Evolutionary conservation across 2,113 vertebrate genomes (phyloP), one percentile per base, ranked within the genome.

Genomic region (Passer domesticus): DNA sequence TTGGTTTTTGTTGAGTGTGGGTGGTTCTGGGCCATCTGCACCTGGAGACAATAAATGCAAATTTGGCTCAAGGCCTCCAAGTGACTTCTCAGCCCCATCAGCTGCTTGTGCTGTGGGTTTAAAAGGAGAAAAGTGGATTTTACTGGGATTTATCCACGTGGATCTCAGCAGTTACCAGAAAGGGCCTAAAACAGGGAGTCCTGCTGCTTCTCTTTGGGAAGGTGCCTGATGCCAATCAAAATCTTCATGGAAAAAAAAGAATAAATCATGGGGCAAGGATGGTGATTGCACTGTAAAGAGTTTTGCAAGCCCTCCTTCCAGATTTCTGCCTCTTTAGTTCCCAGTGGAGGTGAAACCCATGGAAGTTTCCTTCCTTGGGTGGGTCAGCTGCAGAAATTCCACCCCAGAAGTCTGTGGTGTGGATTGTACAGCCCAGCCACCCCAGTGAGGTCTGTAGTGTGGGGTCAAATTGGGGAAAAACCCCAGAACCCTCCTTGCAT

Each of bases 401-500:
- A 13, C 13, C 41, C 13, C 13, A 4, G 14, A 47, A 27, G 3
- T 21, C 33, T 15, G 46, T 15, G 33, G 5, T 47, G 6, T 11
- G 17, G 49, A 2, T 2, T 17, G 30, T n/a, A 0, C 58, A 60
- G 33, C 56, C 22, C 55, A 28, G 41, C 11, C 15, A 24, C 16
- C 56, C 18, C 50, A 8, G 35, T 35, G 66, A 27, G 7, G 15
- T 25, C 44, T 37, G 30, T 4, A 9, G 12, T 6, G 22, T 12
- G 31, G 6, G 19, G 33, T 31, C 49, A 27, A 74, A 64, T 30
- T 46, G 50, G 11, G 4, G 6, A 22, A 37, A 60, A 15, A 9
- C 0, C 31, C 41, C 12, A 4, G 20, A 52, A 9, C 3, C 3
- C 6, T 2, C 11, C 10, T 37, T 30, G 16, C 3, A 2, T 31